These are phyloP conservation scores for Chinchilla lanigera DNA, from an alignment of 2,113 vertebrate genomes.

Conservation along the genomic window DNA sequence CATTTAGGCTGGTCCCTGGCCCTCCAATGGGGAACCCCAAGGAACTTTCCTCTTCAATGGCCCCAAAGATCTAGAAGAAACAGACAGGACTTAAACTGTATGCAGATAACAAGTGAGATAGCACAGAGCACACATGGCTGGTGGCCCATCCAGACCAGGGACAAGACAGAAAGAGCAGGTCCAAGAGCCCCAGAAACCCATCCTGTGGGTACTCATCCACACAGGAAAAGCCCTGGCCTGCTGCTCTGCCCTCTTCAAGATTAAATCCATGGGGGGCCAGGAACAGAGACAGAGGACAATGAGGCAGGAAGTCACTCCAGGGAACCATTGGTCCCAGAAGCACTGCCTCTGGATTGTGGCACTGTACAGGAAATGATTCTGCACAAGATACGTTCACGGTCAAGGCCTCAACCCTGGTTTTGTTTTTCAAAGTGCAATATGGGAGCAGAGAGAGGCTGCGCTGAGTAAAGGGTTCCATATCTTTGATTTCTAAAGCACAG, in stretches of 20 bases:
- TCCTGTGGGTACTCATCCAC: not conserved
- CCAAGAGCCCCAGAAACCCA: not conserved
- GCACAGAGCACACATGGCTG: fast-evolving
- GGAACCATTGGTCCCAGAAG: not conserved
- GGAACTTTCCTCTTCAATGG: conserved; percentile 91
- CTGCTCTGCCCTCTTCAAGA: not conserved
- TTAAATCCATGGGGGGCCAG: not conserved
- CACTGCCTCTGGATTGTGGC: no score
- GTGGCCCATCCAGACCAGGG: fast-evolving
- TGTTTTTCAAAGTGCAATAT: not conserved
- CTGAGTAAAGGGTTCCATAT: not conserved
- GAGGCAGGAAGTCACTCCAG: not conserved
- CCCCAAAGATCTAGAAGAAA: conserved; percentile 92
- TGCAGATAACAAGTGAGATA: fast-evolving
- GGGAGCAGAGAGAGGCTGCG: not conserved
- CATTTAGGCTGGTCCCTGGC: conserved; percentile 86
- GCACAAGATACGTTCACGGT: not conserved
- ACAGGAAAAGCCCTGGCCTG: fast-evolving
- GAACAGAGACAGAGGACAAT: not conserved
- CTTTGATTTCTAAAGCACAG: not conserved
- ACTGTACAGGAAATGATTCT: not conserved
- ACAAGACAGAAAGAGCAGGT: not conserved
- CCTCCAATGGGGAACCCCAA: conserved; percentile 96
- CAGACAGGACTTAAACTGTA: not conserved
- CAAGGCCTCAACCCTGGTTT: not conserved